Base-by-base conservation (phyloP, 2,113 vertebrate genomes). In the Anhinga rufa region DNA sequence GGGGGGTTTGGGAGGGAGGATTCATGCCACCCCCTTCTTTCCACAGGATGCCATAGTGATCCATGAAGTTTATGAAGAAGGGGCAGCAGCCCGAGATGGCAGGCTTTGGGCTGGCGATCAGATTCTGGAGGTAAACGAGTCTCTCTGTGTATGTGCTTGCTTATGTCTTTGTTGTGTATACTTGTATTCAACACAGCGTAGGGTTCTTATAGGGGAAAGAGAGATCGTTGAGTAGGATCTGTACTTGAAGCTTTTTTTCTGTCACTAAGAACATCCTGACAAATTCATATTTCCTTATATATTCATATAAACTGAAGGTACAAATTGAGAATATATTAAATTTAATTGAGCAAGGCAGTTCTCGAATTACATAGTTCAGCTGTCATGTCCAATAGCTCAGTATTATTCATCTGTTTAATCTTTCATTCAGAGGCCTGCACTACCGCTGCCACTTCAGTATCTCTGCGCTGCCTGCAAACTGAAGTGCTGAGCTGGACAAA, bases 31-130 rank as follows among this genome's bases (percentile, higher is more conserved):
- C 46, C 28, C 31, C 15, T 78, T 96, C 13, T 95, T 95, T 93
- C 86, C 70, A 2, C 96, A 99, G 99, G 98, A 99, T 8, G 99
- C 99, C 82, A 99, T 99, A 16, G 98, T 99, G 95, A 99, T 99
- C 94, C 99, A 99, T 72, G 99, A 99, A 98, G 99, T 99, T 17
- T 99, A 99, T 72, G 99, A 99, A 82, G 99, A 99, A 96, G 99
- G 99, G 49, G 99, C 99, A 14, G 99, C 99, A 55, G 99, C 99
- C 46, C 98, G 99, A 90, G 99, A 99, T 46, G 98, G 98, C 20
- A 98, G 99, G 42, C 99, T 99, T 40, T 99, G 99, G 99, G 99
- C 99, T 3, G 99, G 99, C 42, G 99, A 99, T 96, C 99, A 99
- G 93, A 99, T 99, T 78, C 96, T 99, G 31, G 99, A 99, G 99